phyloP scores from a whole-genome alignment of 2,888 invertebrate species.

The Pammene aurita region DNA sequence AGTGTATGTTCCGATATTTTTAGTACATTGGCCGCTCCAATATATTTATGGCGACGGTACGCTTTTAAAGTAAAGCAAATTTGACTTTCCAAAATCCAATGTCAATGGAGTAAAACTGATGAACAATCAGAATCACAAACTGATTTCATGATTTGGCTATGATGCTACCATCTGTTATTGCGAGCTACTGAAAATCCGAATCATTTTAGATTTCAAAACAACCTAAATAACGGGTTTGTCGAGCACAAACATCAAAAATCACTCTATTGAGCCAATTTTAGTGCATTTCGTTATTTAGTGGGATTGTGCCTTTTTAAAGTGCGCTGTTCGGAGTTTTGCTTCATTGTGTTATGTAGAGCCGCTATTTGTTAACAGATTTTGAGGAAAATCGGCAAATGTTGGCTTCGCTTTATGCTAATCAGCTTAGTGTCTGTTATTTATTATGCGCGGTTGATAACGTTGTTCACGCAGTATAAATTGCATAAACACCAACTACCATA shows the following conservation, averaged over 20 bases:
- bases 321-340: slow-evolving; percentile 68
- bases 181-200: slow-evolving; percentile 15
- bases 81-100: slow-evolving; percentile 1
- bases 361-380: slow-evolving; percentile 82
- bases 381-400: slow-evolving; percentile 75
- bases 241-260: slow-evolving; percentile 47
- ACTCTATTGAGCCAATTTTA: slow-evolving; percentile 44
- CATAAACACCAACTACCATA: slow-evolving; percentile 69
- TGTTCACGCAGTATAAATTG: slow-evolving; percentile 74
- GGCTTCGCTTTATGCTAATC: slow-evolving; percentile 78
- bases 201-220: slow-evolving; percentile 15
- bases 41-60: no score
- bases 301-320: slow-evolving; percentile 53
- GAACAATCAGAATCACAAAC: slow-evolving; percentile 9
- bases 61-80: not conserved
- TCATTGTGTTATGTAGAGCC: slow-evolving; percentile 80
- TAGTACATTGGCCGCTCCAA: no score
- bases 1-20: no score
- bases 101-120: slow-evolving; percentile 2
- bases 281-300: slow-evolving; percentile 48
- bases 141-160: slow-evolving; percentile 6
- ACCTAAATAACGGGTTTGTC: slow-evolving; percentile 36
- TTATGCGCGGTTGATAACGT: slow-evolving; percentile 71
- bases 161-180: slow-evolving; percentile 2
- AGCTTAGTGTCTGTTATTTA: slow-evolving; percentile 80